phyloP scores from a whole-genome alignment of 2,888 invertebrate genomes.

The Luffia ferchaultella region DNA sequence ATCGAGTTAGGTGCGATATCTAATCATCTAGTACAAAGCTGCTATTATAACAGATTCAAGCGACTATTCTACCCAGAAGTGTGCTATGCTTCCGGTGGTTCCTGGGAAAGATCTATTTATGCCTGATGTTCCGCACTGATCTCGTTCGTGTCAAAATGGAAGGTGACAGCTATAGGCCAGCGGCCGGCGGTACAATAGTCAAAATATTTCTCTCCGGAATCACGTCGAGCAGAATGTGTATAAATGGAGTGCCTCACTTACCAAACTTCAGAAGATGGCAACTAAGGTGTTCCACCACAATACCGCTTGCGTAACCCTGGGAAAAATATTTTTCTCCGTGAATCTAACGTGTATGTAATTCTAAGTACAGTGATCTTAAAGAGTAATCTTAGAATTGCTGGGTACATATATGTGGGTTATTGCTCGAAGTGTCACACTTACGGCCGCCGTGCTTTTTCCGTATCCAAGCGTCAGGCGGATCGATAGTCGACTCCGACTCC shows the following conservation, averaged over 20 bases:
- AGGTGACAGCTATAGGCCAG: neutral
- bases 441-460: slow-evolving; percentile 12
- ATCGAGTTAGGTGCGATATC: slow-evolving; percentile 37
- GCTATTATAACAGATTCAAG: slow-evolving; percentile 26
- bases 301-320: slow-evolving; percentile 68
- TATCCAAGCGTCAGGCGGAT: neutral
- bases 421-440: slow-evolving; percentile 42
- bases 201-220: slow-evolving; percentile 67
- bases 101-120: slow-evolving; percentile 65
- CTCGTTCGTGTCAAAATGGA: neutral
- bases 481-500: too few relatives aligned
- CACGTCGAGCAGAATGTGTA: slow-evolving; percentile 63
- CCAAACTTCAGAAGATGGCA: slow-evolving; percentile 66
- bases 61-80: slow-evolving; percentile 50
- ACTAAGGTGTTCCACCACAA: slow-evolving; percentile 67
- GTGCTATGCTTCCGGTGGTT: slow-evolving; percentile 57
- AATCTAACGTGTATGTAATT: slow-evolving; percentile 64
- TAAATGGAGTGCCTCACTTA: slow-evolving; percentile 66
- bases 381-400: slow-evolving; percentile 31
- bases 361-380: slow-evolving; percentile 48
- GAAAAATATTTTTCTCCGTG: slow-evolving; percentile 66
- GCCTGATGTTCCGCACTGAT: slow-evolving; percentile 51
- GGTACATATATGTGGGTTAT: slow-evolving; percentile 27
- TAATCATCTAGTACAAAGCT: neutral
- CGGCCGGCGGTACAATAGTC: slow-evolving; percentile 56